Base-by-base conservation (phyloP, 2,888 invertebrate species). In the Odiellus spinosus region DNA sequence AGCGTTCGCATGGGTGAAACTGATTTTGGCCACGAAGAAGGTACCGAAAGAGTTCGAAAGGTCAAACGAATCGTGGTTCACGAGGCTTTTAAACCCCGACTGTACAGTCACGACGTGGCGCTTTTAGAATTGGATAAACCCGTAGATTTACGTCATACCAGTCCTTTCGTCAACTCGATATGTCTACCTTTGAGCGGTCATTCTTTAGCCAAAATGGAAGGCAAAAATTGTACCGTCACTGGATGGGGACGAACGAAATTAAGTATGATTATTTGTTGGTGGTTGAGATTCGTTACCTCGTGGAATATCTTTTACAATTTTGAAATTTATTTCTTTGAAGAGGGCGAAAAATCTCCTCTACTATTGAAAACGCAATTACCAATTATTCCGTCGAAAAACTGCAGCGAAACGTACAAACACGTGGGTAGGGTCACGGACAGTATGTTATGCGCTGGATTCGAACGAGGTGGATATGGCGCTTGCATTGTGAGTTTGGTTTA, bases 41-140 rank as follows among this genome's bases (percentile, higher is more conserved):
- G 17, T 3, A 38, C 38, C 10, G 38, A 38, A 38, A 15, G 18
- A 38, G 17, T 17, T 8, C 17, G 15, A 15, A 38, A 15, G 18
- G 38, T 38, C 8, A 38, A 38, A 38, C 38, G n/a, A 11, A 38
- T 38, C 47, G 59, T 59, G 44, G 59, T 60, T 1, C 63, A 63
- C 47, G 60, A 61, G 42, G 51, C 60, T 36, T 66, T 64, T 52
- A 60, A 65, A 53, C 58, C 60, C 49, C 58, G 60, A 44, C 63
- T 63, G 6, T 64, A 64, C 33, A 63, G 64, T 33, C 63, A 64
- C 52, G 66, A 66, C 56, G 63, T 66, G 34, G 66, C 65, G 14
- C 59, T 66, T n/a, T 54, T 66, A 4, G 61, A 61, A 50, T 59
- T 66, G 4, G 56, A 55, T 33, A 56, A 55, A 20, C 59, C 63